Evolutionary conservation across 2,888 invertebrate genomes (phyloP).

Genomic region (Nephrotoma guestfalica): DNA sequence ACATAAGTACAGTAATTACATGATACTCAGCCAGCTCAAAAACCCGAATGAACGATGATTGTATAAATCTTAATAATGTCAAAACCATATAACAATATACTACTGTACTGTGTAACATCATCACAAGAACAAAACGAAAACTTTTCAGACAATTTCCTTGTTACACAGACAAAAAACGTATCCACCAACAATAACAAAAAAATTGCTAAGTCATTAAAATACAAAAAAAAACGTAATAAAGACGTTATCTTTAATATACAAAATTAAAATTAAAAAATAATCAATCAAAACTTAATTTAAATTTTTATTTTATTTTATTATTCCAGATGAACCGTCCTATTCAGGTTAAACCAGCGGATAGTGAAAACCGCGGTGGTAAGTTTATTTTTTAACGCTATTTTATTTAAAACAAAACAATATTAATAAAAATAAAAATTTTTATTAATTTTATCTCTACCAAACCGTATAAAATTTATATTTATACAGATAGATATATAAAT

Average conservation of each 20-base stretch:
- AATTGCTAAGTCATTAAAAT: neutral
- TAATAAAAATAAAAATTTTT: neutral
- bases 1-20: neutral
- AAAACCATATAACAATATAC: neutral
- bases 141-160: neutral
- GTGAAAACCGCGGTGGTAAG: slow-evolving; percentile 96
- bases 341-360: slow-evolving; percentile 99
- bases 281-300: neutral
- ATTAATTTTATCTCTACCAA: neutral
- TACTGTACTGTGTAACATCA: neutral
- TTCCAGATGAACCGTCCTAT: slow-evolving; percentile 99
- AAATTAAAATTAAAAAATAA: neutral
- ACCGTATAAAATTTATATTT: neutral
- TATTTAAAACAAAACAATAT: slow-evolving; percentile 3
- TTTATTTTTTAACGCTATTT: slow-evolving; percentile 16
- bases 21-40: neutral
- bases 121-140: neutral
- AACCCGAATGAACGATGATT: neutral
- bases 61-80: neutral
- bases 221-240: neutral
- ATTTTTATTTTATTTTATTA: slow-evolving; percentile 18
- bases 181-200: neutral
- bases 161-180: neutral
- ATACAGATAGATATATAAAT: neutral
- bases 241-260: neutral